Evolutionary conservation across 2,113 vertebrate species (phyloP).

Genomic region (Urocynchramus pylzowi): DNA sequence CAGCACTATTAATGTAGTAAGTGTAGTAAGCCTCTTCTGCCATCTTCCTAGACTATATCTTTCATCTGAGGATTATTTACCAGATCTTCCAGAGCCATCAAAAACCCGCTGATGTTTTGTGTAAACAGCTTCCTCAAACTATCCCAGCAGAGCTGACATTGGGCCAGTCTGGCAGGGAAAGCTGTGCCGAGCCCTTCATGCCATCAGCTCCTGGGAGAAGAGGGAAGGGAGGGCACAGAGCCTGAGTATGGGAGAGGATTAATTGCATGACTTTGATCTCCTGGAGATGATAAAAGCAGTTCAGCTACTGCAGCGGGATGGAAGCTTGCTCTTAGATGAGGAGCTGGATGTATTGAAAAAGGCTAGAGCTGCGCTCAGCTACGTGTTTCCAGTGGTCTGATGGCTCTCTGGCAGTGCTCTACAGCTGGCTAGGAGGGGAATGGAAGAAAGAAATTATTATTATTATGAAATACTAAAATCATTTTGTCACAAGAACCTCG

Average conservation of each 20-base stretch:
- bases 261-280: conserved; percentile 53
- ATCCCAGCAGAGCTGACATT: conserved; percentile 36
- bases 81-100: conserved; percentile 63
- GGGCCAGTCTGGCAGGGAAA: conserved; percentile 41
- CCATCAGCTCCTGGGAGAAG: conserved; percentile 15
- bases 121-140: conserved; percentile 63
- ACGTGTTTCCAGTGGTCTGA: accelerated
- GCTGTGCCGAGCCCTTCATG: neutral
- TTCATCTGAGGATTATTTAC: conserved; percentile 56
- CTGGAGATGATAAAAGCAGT: conserved; percentile 19
- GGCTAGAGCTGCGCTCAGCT: neutral
- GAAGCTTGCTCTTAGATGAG: neutral
- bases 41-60: conserved; percentile 17
- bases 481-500: neutral
- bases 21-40: conserved; percentile 13
- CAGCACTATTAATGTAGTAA: neutral
- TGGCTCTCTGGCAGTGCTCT: neutral
- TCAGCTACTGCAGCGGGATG: neutral
- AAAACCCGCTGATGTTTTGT: conserved; percentile 63
- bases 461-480: neutral
- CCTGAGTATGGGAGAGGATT: neutral
- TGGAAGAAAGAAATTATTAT: neutral
- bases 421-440: neutral
- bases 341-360: neutral
- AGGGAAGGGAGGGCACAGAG: conserved; percentile 10